Evolutionary conservation across 92 coral and sea anemone genomes (phyloP).

Genomic region (Paramuricea clavata): DNA sequence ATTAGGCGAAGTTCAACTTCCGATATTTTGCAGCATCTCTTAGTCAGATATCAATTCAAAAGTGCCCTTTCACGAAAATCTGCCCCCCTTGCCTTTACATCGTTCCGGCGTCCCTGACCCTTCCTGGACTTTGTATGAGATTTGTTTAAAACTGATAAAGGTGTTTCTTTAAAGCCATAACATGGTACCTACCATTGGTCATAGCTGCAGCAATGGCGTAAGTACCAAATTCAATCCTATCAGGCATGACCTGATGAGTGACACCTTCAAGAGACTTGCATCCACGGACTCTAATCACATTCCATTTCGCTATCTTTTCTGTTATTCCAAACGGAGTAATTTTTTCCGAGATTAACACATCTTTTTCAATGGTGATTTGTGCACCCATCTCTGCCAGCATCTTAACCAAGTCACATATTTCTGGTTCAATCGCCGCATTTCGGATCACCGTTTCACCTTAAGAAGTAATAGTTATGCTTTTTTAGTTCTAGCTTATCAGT

Average conservation of each 20-base stretch:
- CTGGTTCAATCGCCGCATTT: conserved; percentile 69
- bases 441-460: conserved; percentile 51
- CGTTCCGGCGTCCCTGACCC: too few relatives aligned
- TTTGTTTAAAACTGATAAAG: neutral
- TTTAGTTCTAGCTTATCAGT: too few relatives aligned
- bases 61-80: too few relatives aligned
- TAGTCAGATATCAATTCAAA: too few relatives aligned
- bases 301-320: neutral
- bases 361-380: conserved; percentile 23
- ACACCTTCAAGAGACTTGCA: neutral
- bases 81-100: too few relatives aligned
- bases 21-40: too few relatives aligned
- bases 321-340: neutral
- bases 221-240: conserved; percentile 68
- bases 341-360: neutral
- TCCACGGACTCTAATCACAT: conserved; percentile 38
- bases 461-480: too few relatives aligned
- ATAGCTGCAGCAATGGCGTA: conserved; percentile 68
- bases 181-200: conserved; percentile 33
- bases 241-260: conserved; percentile 51
- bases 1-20: too few relatives aligned
- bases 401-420: conserved; percentile 53
- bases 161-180: neutral
- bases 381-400: conserved; percentile 67
- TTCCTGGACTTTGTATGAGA: too few relatives aligned